These are phyloP conservation scores for Tachina grossa DNA, from an alignment of 2,888 invertebrate genomes.

Conservation along the genomic window DNA sequence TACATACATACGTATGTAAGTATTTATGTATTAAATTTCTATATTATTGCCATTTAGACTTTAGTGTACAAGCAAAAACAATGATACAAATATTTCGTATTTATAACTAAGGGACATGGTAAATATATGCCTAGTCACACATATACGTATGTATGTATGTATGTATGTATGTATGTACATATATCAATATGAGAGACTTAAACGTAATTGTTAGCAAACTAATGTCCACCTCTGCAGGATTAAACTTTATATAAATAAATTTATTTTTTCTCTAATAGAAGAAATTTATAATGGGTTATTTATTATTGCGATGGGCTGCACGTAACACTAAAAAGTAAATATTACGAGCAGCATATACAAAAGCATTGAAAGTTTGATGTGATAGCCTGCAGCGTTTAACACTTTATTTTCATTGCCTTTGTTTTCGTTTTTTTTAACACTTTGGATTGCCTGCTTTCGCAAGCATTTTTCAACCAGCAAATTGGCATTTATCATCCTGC, in stretches of 20 bases:
- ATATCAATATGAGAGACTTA: too few species aligned
- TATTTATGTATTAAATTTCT: not conserved
- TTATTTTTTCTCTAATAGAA: not conserved
- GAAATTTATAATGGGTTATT: conserved; percentile 6
- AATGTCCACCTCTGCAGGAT: conserved; percentile 50
- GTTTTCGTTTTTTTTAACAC: conserved; percentile 29
- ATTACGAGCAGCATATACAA: not conserved
- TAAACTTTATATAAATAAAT: conserved; percentile 13
- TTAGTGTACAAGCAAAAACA: conserved; percentile 4
- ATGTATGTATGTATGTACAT: too few species aligned
- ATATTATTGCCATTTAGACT: not conserved
- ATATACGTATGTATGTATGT: not conserved
- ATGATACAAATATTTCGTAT: conserved; percentile 24
- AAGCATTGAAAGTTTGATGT: conserved; percentile 37
- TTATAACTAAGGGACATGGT: conserved; percentile 22
- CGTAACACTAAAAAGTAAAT: not conserved
- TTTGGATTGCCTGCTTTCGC: conserved; percentile 21
- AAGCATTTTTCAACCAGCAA: conserved; percentile 62
- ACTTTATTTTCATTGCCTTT: conserved; percentile 30
- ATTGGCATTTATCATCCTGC: conserved; percentile 69
- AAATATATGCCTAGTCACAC: conserved; percentile 48
- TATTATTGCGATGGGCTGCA: not conserved
- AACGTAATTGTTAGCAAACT: not conserved
- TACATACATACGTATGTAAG: not conserved
- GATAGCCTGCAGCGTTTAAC: conserved; percentile 70